Base-by-base conservation (phyloP, 2,797 vertebrate genomes). In the Vultur gryphus region DNA sequence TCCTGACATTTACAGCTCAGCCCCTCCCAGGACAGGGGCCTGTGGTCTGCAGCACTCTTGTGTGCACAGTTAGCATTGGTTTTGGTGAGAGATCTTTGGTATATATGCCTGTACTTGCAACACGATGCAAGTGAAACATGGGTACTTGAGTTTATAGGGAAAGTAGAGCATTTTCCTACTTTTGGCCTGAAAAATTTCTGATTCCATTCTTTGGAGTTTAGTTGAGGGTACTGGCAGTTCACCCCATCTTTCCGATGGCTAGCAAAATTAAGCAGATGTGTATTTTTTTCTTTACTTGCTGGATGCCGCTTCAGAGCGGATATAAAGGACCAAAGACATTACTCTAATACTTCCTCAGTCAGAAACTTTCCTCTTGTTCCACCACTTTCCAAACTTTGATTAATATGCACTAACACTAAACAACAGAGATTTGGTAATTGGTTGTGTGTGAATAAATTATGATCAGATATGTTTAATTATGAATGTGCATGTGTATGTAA, bases 391-490 rank as follows among this genome's bases (percentile, higher is more conserved):
- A 70, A 79, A 65, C 57, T 84, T 89, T n/a, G 82, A 64, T 95
- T 93, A 91, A 81, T 43, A 62, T 49, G 24, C n/a, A 44, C 52
- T 65, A 46, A 57, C 57, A 77, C 28, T 87, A 70, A 95, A 93
- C 35, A 96, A 49, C 67, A 82, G 79, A 77, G 57, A 41, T 62
- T 87, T 87, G 51, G 62, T 94, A 95, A 88, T 62, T 78, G 78
- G 31, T 64, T 89, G 52, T 66, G 57, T n/a, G 79, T 84, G 73
- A 97, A 94, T 97, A 96, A 94, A 92, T 91, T 58, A 90, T 66
- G 55, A 87, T 79, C 73, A 88, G 78, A 54, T 37, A 26, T 59
- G 13, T 90, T 97, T 96, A 95, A 97, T 97, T 97, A 95, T 97
- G 84, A 78, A 94, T 90, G 79, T 26, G 46, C 31, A 67, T 73